A percentile compares a stretch with the other conserved stretches of the same genome.
Conservation (phyloP, 2,888 invertebrate species). For the Heliothis peltigera region DNA sequence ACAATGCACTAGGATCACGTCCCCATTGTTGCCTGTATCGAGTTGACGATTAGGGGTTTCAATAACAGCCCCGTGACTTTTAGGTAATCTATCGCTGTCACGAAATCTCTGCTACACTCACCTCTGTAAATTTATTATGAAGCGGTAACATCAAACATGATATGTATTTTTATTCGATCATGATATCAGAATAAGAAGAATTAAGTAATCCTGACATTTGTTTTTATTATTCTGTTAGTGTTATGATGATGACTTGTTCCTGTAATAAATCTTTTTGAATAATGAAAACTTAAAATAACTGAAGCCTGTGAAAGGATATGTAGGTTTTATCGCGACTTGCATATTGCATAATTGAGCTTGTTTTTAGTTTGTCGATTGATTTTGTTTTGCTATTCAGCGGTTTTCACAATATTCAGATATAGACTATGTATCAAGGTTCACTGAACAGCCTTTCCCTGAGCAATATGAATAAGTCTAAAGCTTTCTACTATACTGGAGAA, state of each 20-base stretch:
- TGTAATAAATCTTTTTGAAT: too few relatives aligned
- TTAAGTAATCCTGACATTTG: background rate
- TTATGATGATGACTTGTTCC: too few relatives aligned
- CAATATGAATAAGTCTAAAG: slow-evolving; percentile 63
- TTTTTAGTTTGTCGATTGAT: too few relatives aligned
- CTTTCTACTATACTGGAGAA: slow-evolving; percentile 59
- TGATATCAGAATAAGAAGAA: background rate
- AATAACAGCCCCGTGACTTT: slow-evolving; percentile 71
- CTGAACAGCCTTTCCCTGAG: slow-evolving; percentile 47
- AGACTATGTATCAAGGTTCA: slow-evolving; percentile 29
- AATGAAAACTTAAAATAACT: too few relatives aligned
- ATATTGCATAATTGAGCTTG: too few relatives aligned
- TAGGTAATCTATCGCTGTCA: slow-evolving; percentile 71
- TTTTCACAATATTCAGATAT: background rate
- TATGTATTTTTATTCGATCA: background rate
- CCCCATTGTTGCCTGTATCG: slow-evolving; percentile 81
- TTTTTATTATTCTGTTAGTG: too few relatives aligned
- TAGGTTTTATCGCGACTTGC: too few relatives aligned
- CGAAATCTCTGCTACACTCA: slow-evolving; percentile 53
- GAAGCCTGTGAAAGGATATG: too few relatives aligned
- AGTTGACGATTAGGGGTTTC: slow-evolving; percentile 84
- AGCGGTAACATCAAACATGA: slow-evolving; percentile 6
- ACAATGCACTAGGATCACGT: slow-evolving; percentile 81
- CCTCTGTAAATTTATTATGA: slow-evolving; percentile 19
- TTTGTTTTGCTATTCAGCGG: too few relatives aligned